Base-by-base conservation (phyloP, 2,888 invertebrate genomes). In the Tanypteryx hageni region DNA sequence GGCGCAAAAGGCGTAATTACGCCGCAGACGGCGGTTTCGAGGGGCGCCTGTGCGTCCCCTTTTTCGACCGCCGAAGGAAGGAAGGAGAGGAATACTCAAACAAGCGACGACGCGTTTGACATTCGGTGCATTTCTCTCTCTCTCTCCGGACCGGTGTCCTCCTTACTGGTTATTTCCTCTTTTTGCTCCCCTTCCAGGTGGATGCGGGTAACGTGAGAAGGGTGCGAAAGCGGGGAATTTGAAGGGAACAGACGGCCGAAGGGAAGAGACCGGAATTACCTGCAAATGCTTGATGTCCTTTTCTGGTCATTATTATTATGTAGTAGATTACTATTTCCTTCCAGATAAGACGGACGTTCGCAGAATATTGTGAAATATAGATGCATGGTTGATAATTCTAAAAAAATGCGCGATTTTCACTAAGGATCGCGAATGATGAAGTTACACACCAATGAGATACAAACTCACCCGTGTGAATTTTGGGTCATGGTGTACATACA, bases 121-220 rank as follows among this genome's bases (percentile, higher is more conserved):
- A 76, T 76, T 22, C 68, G 68, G 68, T 68, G 68, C 76, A 76
- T 76, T 27, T 76, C 44, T 44, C 44, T 44, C 44, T 44, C 44
- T 44, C 44, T 44, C 44, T 44, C 44, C 44, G 44, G 44, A 44
- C 76, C 76, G 22, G 10, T 22, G 76, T 22, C 76, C 76, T 76
- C 76, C 76, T 76, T 76, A 27, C 76, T 5, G 44, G 44, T 44
- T 44, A 44, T 44, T 27, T 76, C 76, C 22, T 76, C 76, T 76
- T 76, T 76, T 76, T 76, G 76, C 76, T 0, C 16, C 18, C n/a
- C n/a, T 27, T 76, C 76, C 76, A 76, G 76, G 76, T 76, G 76
- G 76, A 76, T 76, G 22, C 76, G 76, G 76, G 76, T 76, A 76
- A 76, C 76, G 76, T 76, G 76, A 76, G 76, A 76, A 11, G 76